Evolutionary conservation across 1,140 invertebrate genomes (phyloP), one percentile per base, ranked within the genome.

Genomic region (Drosophila yakuba): DNA sequence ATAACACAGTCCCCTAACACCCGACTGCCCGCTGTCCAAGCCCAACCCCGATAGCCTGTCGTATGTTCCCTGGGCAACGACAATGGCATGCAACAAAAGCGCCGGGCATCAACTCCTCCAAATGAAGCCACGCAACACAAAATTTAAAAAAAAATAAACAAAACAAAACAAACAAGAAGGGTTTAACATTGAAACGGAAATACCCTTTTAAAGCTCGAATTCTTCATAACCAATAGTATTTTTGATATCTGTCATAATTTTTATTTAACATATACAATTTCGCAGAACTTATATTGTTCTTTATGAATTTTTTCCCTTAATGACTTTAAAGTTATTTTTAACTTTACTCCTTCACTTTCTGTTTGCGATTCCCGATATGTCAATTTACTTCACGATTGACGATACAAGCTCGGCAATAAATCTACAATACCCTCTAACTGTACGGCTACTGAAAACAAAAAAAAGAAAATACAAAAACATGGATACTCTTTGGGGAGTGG

Each of bases 41-140:
- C 45, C 43, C 36, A 20, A 8, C 36, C 50, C 14, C 32, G 2
- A 20, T 12, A 56, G 54, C 60, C 55, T 88, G 79, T 88, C 83
- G 80, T 89, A 73, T 88, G 84, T 83, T 88, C 32, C 77, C 58
- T 20, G 62, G 68, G 50, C 67, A 72, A 66, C 60, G 63, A 69
- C 78, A 82, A 82, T 82, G 74, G 74, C 45, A 39, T 60, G 71
- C 79, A 79, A 82, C 79, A 84, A 88, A 83, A 83, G 84, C 83
- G 79, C 79, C 78, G 57, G 48, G 79, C 71, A 88, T 88, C 84
- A 88, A 83, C 84, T 88, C 63, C 67, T 83, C 67, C 78, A 88
- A 88, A 77, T 83, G 81, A 76, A 71, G 58, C 41, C 74, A 66
- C 38, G 45, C 66, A 45, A 64, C 43, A 45, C 17, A 62, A 44